Conservation (phyloP, 2,797 vertebrate species). For the Mus minutoides region DNA sequence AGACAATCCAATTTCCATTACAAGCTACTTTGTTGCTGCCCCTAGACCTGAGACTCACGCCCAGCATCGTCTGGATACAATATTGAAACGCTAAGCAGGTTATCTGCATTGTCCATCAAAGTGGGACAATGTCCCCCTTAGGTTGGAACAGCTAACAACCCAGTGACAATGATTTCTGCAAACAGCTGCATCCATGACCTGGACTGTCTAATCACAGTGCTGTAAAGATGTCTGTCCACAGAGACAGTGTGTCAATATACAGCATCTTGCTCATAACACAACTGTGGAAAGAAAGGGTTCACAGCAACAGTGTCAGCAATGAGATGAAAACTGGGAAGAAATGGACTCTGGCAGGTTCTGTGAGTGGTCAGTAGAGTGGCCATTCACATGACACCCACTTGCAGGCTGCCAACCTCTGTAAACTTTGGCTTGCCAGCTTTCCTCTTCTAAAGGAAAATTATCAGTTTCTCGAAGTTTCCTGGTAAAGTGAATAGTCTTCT, state of each 20-base stretch:
- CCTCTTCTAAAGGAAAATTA: constrained; percentile 61
- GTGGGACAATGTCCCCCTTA: background rate
- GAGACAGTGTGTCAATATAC: background rate
- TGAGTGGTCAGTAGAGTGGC: background rate
- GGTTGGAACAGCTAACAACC: background rate
- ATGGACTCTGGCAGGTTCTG: background rate
- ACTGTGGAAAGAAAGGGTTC: background rate
- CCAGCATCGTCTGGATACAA: background rate
- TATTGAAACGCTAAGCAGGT: background rate
- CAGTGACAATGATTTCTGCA: background rate
- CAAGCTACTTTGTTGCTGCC: background rate
- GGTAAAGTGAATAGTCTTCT: constrained; percentile 17
- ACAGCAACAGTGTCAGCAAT: background rate
- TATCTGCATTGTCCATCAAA: background rate
- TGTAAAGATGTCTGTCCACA: background rate
- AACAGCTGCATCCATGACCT: background rate
- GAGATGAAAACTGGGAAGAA: background rate
- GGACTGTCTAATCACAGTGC: background rate
- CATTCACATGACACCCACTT: background rate
- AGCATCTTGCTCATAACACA: background rate
- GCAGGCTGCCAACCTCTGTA: background rate
- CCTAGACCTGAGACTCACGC: background rate
- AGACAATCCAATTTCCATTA: background rate
- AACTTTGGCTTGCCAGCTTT: constrained; percentile 43
- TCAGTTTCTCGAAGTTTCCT: constrained; percentile 37